Conservation (phyloP, 2,888 invertebrate species). For the Stenchaetothrips biformis region DNA sequence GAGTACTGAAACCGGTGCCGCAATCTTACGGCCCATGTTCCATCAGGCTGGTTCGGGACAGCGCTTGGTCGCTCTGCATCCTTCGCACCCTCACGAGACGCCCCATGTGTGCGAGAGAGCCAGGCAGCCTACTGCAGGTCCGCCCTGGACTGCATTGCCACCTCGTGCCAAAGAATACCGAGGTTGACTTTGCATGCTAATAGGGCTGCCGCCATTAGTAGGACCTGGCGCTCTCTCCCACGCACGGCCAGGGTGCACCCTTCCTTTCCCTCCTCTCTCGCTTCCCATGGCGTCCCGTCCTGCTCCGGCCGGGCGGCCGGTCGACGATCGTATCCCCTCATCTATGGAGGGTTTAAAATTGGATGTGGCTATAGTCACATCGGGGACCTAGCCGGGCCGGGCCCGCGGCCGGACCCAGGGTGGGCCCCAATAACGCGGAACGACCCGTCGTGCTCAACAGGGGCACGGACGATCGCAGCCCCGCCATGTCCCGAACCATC, state of each 20-base stretch:
- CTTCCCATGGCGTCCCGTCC: neutral
- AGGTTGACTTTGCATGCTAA: no score
- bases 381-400: neutral
- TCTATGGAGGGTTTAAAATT: conserved; percentile 21
- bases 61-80: no score
- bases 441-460: conserved; percentile 5
- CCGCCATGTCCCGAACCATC: neutral
- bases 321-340: neutral
- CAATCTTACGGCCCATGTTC: no score
- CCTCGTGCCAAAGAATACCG: no score
- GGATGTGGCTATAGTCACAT: conserved; percentile 24
- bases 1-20: no score
- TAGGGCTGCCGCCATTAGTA: no score
- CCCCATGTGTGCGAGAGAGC: no score
- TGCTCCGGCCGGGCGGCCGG: no score
- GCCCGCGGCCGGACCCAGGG: neutral
- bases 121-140: no score
- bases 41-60: no score
- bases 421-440: conserved; percentile 4
- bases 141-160: no score
- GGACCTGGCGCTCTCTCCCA: neutral
- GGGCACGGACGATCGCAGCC: neutral
- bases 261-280: neutral
- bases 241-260: neutral
- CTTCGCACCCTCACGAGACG: no score